Evolutionary conservation across 2,888 invertebrate species (phyloP).

Genomic region (Ormyrus labotus): DNA sequence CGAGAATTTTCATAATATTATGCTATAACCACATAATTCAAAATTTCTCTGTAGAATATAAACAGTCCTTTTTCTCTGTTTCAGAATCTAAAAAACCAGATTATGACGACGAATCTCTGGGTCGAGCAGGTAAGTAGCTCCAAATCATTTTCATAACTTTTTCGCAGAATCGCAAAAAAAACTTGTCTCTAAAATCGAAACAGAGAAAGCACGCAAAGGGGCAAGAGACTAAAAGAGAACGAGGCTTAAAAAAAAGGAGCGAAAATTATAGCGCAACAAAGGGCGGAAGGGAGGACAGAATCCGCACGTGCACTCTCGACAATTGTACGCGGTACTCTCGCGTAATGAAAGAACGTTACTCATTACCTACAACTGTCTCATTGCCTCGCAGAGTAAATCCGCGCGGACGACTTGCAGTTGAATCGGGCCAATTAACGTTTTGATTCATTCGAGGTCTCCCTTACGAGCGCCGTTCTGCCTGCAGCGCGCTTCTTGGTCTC

Average conservation of each 20-base stretch:
- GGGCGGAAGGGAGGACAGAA: not conserved
- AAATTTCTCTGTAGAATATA: not conserved
- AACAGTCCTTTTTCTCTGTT: constrained; percentile 71
- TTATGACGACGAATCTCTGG: constrained; percentile 99
- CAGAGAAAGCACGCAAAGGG: no score
- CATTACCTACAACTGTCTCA: constrained; percentile 10
- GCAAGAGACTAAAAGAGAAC: not conserved
- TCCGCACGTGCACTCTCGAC: not conserved
- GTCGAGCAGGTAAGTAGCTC: constrained; percentile 90
- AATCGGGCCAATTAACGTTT: constrained; percentile 61
- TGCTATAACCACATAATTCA: no score
- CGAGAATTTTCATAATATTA: no score
- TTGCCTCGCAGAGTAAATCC: constrained; percentile 3
- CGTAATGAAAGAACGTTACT: constrained; percentile 20
- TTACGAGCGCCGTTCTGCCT: constrained; percentile 4
- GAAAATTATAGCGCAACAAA: not conserved
- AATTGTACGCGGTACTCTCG: not conserved
- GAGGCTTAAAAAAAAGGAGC: not conserved
- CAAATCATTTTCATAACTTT: not conserved
- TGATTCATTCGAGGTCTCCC: constrained; percentile 37
- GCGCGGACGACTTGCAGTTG: not conserved
- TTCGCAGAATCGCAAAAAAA: no score
- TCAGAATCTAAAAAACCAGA: constrained; percentile 98
- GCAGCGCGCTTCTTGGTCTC: constrained; percentile 21
- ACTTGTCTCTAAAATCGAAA: no score